Evolutionary conservation across 1,140 invertebrate genomes (phyloP).

Genomic region (Conus betulinus): DNA sequence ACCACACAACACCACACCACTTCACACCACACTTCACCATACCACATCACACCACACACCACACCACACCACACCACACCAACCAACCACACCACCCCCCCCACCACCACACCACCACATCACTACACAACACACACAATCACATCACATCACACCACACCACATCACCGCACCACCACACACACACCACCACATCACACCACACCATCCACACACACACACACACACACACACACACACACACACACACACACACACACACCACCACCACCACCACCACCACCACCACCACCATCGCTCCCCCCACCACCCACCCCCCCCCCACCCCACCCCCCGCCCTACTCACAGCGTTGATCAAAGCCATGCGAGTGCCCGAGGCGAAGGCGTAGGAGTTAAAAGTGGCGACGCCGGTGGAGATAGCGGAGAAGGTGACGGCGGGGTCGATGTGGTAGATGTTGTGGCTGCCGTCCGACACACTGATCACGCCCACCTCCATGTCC

Average conservation of each 20-base stretch:
- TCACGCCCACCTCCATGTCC: not conserved
- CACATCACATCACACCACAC: too few species aligned
- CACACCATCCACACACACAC: too few species aligned
- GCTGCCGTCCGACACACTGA: constrained; percentile 20
- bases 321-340: constrained; percentile 45
- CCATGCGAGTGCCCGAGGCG: constrained; percentile 48
- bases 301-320: not conserved
- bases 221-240: constrained; percentile 9
- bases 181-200: too few species aligned
- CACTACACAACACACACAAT: too few species aligned
- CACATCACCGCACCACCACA: too few species aligned
- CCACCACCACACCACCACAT: too few species aligned
- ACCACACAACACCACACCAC: too few species aligned
- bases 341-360: constrained; percentile 46
- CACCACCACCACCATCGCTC: not conserved
- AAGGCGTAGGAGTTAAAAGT: constrained; percentile 54
- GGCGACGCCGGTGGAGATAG: constrained; percentile 49
- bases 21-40: too few species aligned
- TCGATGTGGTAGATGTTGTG: constrained; percentile 54
- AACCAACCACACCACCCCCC: too few species aligned
- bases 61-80: too few species aligned
- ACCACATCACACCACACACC: too few species aligned
- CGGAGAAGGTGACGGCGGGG: constrained; percentile 50
- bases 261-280: not conserved
- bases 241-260: constrained; percentile 9